phyloP scores from a whole-genome alignment of 2,888 invertebrate species.

The Catocala fraxini region DNA sequence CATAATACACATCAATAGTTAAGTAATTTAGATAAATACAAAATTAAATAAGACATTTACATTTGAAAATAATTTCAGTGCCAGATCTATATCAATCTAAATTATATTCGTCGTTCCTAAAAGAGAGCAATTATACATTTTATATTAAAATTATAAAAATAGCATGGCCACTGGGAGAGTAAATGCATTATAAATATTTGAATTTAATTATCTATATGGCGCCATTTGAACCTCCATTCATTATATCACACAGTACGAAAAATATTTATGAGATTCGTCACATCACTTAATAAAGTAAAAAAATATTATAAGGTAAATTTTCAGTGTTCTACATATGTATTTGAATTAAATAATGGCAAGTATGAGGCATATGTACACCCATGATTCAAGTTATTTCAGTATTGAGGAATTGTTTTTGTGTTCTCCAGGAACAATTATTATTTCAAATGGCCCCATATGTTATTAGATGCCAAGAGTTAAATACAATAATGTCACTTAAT shows the following conservation, averaged over 20 bases:
- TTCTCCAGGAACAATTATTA: conserved; percentile 12
- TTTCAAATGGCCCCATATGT: conserved; percentile 41
- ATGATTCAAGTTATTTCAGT: not conserved
- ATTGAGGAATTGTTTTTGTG: not conserved
- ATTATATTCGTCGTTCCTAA: conserved; percentile 42
- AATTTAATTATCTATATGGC: conserved; percentile 37
- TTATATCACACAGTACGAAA: conserved; percentile 3
- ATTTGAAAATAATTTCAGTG: conserved; percentile 59
- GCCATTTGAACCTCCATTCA: conserved; percentile 30
- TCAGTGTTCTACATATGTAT: not conserved
- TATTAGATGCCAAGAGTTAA: conserved; percentile 38
- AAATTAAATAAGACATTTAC: conserved; percentile 69
- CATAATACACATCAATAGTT: conserved; percentile 80
- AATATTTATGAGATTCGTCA: conserved; percentile 2
- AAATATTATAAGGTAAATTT: not conserved
- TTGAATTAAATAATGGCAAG: conserved; percentile 5
- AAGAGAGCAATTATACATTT: conserved; percentile 66
- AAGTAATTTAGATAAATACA: conserved; percentile 73
- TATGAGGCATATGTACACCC: conserved; percentile 1
- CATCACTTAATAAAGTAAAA: not conserved
- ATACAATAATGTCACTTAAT: conserved; percentile 24
- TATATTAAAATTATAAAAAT: conserved; percentile 69
- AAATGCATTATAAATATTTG: conserved; percentile 58
- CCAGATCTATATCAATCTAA: conserved; percentile 46
- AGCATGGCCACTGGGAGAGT: conserved; percentile 83